phyloP scores from a whole-genome alignment of 2,113 vertebrate species.

The Chionodraco myersi region DNA sequence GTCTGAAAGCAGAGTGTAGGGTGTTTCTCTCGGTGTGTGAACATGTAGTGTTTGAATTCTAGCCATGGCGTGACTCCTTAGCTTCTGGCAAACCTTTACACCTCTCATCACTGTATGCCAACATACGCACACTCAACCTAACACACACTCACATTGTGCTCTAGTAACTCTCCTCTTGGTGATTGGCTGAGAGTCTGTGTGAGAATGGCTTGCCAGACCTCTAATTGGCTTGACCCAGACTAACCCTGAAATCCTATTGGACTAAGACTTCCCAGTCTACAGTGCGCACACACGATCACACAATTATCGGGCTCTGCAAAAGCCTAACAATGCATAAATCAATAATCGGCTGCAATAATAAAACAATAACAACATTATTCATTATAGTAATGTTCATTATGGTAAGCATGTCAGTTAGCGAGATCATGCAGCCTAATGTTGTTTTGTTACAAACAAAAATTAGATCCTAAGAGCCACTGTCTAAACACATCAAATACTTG shows the following conservation, averaged over 20 bases:
- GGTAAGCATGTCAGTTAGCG: background rate
- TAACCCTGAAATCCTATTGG: constrained; percentile 89
- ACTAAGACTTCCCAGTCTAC: constrained; percentile 83
- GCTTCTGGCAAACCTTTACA: constrained; percentile 70
- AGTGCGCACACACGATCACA: constrained; percentile 18
- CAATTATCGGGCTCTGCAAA: constrained; percentile 39
- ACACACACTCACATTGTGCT: constrained; percentile 57
- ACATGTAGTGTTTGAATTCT: constrained; percentile 25
- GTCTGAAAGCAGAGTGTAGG: background rate
- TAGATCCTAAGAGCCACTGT: background rate
- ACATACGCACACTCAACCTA: constrained; percentile 46
- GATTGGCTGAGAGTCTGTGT: constrained; percentile 81
- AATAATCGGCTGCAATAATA: constrained; percentile 38
- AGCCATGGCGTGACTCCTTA: constrained; percentile 66
- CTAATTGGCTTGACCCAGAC: constrained; percentile 90
- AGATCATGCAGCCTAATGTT: constrained; percentile 11
- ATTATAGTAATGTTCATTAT: constrained; percentile 13
- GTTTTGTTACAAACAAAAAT: background rate
- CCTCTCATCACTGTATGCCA: constrained; percentile 66
- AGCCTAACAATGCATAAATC: constrained; percentile 47
- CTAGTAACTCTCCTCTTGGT: constrained; percentile 73
- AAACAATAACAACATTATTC: constrained; percentile 10
- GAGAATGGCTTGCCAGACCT: constrained; percentile 86
- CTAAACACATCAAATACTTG: background rate
- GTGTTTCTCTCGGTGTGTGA: constrained; percentile 16